Evolutionary conservation across 2,113 vertebrate genomes (phyloP).

Genomic region (Kryptolebias marmoratus): DNA sequence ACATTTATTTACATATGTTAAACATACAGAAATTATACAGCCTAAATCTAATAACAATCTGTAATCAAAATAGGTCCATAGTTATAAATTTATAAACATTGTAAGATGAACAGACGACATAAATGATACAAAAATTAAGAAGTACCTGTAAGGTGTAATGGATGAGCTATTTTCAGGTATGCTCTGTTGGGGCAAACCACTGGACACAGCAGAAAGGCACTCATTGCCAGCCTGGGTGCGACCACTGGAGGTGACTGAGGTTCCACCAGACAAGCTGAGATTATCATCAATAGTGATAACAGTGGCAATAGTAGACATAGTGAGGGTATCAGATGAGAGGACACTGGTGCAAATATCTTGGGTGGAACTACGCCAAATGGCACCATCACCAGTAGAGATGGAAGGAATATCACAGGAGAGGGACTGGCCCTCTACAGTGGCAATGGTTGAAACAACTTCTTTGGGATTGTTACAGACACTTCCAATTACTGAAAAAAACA

Average conservation of each 20-base stretch:
- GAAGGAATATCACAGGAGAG: slow-evolving; percentile 1
- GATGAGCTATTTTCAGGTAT: slow-evolving; percentile 1
- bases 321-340: slow-evolving; percentile 5
- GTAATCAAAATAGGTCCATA: background rate
- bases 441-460: background rate
- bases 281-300: slow-evolving; percentile 10
- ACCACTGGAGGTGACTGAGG: background rate
- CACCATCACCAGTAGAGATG: slow-evolving; percentile 3
- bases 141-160: slow-evolving; percentile 8
- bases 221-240: background rate
- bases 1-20: background rate
- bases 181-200: background rate
- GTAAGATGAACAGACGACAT: background rate
- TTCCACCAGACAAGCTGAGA: background rate
- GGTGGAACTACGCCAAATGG: slow-evolving; percentile 10
- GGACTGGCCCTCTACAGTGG: slow-evolving; percentile 12
- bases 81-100: background rate
- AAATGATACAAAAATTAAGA: background rate
- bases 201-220: background rate
- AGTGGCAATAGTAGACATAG: slow-evolving; percentile 1
- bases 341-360: slow-evolving; percentile 11
- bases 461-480: background rate
- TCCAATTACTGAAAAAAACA: background rate
- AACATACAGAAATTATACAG: background rate
- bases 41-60: background rate